Evolutionary conservation across 2,113 vertebrate genomes (phyloP), one percentile per base, ranked within the genome.

Genomic region (Forbesichthys agassizii): DNA sequence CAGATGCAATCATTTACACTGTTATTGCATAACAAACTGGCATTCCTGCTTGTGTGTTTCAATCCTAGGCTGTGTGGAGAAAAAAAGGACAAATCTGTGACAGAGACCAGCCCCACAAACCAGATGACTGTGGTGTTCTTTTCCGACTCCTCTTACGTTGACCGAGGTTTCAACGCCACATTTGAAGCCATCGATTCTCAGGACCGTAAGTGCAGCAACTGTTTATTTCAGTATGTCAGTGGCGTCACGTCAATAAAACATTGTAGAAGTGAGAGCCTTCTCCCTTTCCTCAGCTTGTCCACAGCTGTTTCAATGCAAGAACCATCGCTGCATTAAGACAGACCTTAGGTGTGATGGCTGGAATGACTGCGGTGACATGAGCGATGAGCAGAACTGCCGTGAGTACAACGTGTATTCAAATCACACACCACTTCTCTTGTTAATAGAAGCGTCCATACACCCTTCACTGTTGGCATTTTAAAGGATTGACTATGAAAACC

Each of bases 281-380:
- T 27, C 33, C 56, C 49, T 65, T 59, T 7, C 11, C 9, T 0
- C 90, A 99, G 97, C 95, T 0, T 99, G 97, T 73, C 95, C 96
- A 0, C 86, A 89, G 0, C 74, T 86, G 89, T 99, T 97, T 79
- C 75, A 75, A 75, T 99, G 98, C 70, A 84, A 9, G 7, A 96
- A 92, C 0, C 87, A 92, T 7, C 91, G 90, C 11, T 99, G 98
- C 61, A 90, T 98, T 0, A 77, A 52, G 2, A 9, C 4, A 0
- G n/a, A 55, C 0, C 87, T 94, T 85, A 84, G n/a, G 58, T 99
- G 98, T 0, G 97, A 99, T 0, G 97, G 97, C 11, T 97, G 95
- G 95, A 87, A 95, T 0, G 96, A 99, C 88, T 99, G 98, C 1
- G 86, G 94, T 0, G 98, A 98, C 33, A 84, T 85, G 88, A 96